Evolutionary conservation across 1,140 invertebrate genomes (phyloP).

Genomic region (Acromyrmex charruanus): DNA sequence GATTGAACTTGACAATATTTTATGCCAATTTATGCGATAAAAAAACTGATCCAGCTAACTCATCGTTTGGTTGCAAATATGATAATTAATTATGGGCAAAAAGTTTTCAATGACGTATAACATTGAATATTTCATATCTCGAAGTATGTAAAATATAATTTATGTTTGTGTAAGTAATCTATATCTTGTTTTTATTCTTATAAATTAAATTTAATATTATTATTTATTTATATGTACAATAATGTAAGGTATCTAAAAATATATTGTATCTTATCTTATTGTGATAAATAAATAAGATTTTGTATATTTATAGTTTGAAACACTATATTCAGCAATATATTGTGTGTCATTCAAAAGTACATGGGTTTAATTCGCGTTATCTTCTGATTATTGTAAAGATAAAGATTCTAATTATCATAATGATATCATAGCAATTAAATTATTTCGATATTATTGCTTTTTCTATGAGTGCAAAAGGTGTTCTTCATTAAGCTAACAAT

Average conservation of each 20-base stretch:
- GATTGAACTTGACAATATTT: background rate
- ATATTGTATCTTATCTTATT: too few species aligned
- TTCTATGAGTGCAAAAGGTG: background rate
- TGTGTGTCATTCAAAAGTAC: background rate
- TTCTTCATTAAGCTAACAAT: background rate
- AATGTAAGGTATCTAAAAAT: background rate
- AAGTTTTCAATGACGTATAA: background rate
- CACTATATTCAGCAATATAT: background rate
- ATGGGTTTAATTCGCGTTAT: background rate
- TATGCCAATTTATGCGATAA: slow-evolving; percentile 1
- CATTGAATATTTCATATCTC: background rate
- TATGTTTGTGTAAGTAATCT: background rate
- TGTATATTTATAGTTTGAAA: background rate
- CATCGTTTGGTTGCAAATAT: background rate
- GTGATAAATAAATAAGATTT: background rate
- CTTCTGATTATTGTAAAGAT: background rate
- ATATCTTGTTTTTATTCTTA: background rate
- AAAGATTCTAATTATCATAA: background rate
- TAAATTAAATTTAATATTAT: background rate
- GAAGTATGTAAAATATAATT: background rate
- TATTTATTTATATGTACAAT: background rate
- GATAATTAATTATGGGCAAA: background rate
- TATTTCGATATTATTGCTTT: background rate
- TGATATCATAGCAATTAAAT: background rate
- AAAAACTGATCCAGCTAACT: background rate